Evolutionary conservation across 1,140 invertebrate species (phyloP).

Genomic region (Drosophila sechellia): DNA sequence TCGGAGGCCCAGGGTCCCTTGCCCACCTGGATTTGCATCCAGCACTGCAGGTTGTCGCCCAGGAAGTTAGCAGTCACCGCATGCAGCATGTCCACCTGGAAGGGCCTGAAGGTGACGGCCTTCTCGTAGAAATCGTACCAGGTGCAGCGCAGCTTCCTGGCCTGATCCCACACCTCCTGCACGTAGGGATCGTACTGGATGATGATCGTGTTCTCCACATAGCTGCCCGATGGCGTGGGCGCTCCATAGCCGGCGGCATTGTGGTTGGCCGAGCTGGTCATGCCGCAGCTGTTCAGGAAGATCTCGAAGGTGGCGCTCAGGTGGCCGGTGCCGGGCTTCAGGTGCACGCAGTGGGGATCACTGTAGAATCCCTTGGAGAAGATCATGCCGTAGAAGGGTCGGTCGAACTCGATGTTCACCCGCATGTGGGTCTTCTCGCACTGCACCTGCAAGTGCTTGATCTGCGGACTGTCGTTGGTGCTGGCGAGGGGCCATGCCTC

Average conservation of each 20-base stretch:
- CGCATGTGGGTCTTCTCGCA: slow-evolving; percentile 98
- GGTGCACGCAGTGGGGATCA: slow-evolving; percentile 94
- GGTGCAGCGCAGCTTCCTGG: slow-evolving; percentile 94
- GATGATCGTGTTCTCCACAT: slow-evolving; percentile 97
- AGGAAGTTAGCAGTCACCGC: slow-evolving; percentile 97
- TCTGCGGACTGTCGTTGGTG: slow-evolving; percentile 92
- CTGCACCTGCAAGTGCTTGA: slow-evolving; percentile 96
- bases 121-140: slow-evolving; percentile 99
- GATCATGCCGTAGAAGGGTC: slow-evolving; percentile 97
- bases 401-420: slow-evolving; percentile 96
- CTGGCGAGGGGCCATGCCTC: slow-evolving; percentile 93
- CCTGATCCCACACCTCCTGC: slow-evolving; percentile 95
- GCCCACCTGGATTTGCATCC: slow-evolving; percentile 98
- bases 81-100: slow-evolving; percentile 97
- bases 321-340: slow-evolving; percentile 95
- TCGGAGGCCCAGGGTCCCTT: slow-evolving; percentile 97
- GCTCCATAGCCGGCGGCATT: slow-evolving; percentile 92
- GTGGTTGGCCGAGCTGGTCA: slow-evolving; percentile 94
- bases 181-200: slow-evolving; percentile 98
- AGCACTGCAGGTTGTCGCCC: slow-evolving; percentile 97
- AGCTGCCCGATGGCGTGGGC: slow-evolving; percentile 94
- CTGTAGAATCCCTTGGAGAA: slow-evolving; percentile 97
- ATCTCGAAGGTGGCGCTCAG: slow-evolving; percentile 96
- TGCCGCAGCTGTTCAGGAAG: slow-evolving; percentile 95
- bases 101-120: slow-evolving; percentile 95